Conservation (phyloP, 2,888 invertebrate species). For the Noctuana brunneofusca region DNA sequence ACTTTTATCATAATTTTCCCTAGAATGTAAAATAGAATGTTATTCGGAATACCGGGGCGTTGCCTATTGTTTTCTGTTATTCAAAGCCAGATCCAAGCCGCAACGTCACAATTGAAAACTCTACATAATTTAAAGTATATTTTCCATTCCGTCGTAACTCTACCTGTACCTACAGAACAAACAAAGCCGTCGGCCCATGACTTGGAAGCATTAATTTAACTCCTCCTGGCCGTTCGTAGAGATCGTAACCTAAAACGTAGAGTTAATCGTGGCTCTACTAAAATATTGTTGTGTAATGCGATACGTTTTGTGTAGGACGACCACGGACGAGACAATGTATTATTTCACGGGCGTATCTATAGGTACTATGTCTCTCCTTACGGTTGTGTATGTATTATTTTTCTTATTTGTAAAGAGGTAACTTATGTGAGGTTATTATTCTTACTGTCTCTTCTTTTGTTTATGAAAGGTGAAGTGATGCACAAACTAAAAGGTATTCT, state of each 20-base stretch:
- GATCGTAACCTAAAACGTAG: slow-evolving; percentile 33
- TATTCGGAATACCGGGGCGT: neutral
- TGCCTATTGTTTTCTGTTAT: slow-evolving; percentile 12
- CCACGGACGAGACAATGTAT: slow-evolving; percentile 11
- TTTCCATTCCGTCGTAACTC: too few relatives aligned
- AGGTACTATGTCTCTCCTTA: neutral
- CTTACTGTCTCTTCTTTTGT: neutral
- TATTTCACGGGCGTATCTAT: slow-evolving; percentile 1
- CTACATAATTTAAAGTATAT: too few relatives aligned
- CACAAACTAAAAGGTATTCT: too few relatives aligned
- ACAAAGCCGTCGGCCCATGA: slow-evolving; percentile 28
- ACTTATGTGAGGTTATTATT: neutral
- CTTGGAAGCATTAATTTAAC: slow-evolving; percentile 25
- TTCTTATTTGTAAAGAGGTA: neutral
- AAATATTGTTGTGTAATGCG: slow-evolving; percentile 42
- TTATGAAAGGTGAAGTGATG: too few relatives aligned
- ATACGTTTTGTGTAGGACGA: slow-evolving; percentile 37
- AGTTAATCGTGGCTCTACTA: slow-evolving; percentile 33
- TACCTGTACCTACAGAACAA: slow-evolving; percentile 12
- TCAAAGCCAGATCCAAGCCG: slow-evolving; percentile 14
- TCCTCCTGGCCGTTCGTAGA: slow-evolving; percentile 10
- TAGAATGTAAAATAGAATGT: neutral
- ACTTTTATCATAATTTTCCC: neutral
- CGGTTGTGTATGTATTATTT: neutral
- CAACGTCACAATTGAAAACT: slow-evolving; percentile 1